Evolutionary conservation across 1,140 invertebrate species (phyloP).

Genomic region (Diabrotica virgifera): DNA sequence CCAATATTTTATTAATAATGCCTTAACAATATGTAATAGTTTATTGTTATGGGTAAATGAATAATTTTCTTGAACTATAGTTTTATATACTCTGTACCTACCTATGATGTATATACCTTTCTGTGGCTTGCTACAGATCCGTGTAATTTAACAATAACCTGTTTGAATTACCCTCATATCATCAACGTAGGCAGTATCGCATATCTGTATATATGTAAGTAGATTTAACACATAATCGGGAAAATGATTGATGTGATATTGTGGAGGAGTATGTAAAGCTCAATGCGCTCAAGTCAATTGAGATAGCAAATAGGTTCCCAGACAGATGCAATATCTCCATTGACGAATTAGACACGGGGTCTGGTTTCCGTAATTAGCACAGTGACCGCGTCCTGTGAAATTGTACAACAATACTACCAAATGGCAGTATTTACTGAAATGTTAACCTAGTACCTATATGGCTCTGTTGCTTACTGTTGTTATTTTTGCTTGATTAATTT

Average conservation of each 20-base stretch:
- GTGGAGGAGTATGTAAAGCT: conserved; percentile 7
- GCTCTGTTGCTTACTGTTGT: too few relatives aligned
- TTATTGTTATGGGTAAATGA: too few relatives aligned
- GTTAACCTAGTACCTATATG: too few relatives aligned
- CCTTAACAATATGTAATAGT: too few relatives aligned
- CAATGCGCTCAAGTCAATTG: conserved; percentile 7
- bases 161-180: background rate
- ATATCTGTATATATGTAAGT: background rate
- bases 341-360: conserved; percentile 16
- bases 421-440: too few relatives aligned
- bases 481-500: too few relatives aligned
- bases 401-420: conserved; percentile 5
- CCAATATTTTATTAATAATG: too few relatives aligned
- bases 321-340: conserved; percentile 14
- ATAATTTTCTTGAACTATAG: too few relatives aligned
- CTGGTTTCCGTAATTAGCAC: conserved; percentile 12
- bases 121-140: too few relatives aligned
- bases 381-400: conserved; percentile 6
- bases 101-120: too few relatives aligned
- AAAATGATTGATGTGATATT: conserved; percentile 12
- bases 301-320: conserved; percentile 11
- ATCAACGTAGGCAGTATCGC: background rate
- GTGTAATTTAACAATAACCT: background rate
- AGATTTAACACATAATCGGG: background rate
- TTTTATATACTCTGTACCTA: too few relatives aligned